Evolutionary conservation across 2,113 vertebrate species (phyloP).

Genomic region (Thymallus thymallus): DNA sequence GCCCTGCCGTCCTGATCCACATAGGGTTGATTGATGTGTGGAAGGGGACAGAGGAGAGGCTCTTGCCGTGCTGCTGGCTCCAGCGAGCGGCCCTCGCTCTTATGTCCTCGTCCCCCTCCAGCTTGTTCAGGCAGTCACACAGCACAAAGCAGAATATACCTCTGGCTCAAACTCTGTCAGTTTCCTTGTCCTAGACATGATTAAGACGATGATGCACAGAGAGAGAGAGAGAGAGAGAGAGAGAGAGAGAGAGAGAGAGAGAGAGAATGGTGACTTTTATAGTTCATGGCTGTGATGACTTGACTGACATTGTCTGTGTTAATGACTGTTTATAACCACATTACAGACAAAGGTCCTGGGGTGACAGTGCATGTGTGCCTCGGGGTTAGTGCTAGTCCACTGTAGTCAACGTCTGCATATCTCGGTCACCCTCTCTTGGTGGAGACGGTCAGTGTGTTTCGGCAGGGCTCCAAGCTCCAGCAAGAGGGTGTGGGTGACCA

Average conservation of each 20-base stretch:
- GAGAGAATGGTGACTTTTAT: too few species aligned
- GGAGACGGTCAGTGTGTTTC: conserved; percentile 38
- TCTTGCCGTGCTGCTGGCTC: conserved; percentile 36
- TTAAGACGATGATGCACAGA: too few species aligned
- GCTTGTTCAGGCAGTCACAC: background rate
- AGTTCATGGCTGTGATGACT: background rate
- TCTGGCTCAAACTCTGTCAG: conserved; percentile 52
- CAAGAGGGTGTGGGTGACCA: conserved; percentile 54
- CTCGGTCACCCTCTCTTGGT: conserved; percentile 8
- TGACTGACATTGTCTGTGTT: too few species aligned
- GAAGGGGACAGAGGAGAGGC: conserved; percentile 22
- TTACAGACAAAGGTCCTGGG: conserved; percentile 23
- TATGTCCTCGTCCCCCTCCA: conserved; percentile 18
- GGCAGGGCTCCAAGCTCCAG: conserved; percentile 45
- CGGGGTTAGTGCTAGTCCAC: too few species aligned
- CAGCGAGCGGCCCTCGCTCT: background rate
- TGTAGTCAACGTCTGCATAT: conserved; percentile 2
- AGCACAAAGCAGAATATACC: conserved; percentile 49
- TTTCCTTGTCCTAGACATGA: conserved; percentile 47
- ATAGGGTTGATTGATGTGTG: conserved; percentile 27
- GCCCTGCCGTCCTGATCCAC: background rate
- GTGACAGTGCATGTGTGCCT: conserved; percentile 19
- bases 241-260: background rate
- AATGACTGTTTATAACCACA: too few species aligned
- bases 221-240: background rate